Conservation (phyloP, 2,113 vertebrate species). For the Entomyzon cyanotis region DNA sequence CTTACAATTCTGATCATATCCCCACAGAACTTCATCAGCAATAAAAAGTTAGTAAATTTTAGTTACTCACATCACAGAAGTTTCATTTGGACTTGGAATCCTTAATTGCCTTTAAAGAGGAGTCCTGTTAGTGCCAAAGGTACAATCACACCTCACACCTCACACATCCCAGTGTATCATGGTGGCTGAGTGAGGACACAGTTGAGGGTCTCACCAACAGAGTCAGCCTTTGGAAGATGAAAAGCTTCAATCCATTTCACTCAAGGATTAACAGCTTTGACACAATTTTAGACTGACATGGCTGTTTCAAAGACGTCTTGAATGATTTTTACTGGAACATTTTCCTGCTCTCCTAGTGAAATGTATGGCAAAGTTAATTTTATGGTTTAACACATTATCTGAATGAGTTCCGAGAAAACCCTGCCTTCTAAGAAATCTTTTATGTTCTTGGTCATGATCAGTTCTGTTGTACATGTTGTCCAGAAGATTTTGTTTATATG, state of each 20-base stretch:
- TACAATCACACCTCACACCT: neutral
- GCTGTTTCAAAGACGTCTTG: neutral
- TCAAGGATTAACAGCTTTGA: neutral
- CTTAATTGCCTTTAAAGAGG: neutral
- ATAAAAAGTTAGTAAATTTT: neutral
- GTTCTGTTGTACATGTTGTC: neutral
- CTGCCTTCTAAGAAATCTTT: neutral
- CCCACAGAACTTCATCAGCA: neutral
- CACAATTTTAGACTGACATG: neutral
- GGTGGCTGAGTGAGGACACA: rapidly evolving
- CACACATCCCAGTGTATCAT: neutral
- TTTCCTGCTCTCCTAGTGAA: neutral
- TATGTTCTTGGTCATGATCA: neutral
- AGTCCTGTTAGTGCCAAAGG: neutral
- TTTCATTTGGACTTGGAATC: neutral
- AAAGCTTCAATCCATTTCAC: neutral
- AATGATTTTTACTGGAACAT: neutral
- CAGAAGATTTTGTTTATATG: neutral
- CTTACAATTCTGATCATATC: neutral
- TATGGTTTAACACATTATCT: neutral
- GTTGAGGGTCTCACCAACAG: neutral
- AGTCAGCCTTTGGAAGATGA: neutral
- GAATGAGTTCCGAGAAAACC: neutral
- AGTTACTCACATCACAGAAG: neutral
- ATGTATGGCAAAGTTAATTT: neutral